phyloP scores from a whole-genome alignment of 2,113 vertebrate genomes.

The Erpornis zantholeuca region DNA sequence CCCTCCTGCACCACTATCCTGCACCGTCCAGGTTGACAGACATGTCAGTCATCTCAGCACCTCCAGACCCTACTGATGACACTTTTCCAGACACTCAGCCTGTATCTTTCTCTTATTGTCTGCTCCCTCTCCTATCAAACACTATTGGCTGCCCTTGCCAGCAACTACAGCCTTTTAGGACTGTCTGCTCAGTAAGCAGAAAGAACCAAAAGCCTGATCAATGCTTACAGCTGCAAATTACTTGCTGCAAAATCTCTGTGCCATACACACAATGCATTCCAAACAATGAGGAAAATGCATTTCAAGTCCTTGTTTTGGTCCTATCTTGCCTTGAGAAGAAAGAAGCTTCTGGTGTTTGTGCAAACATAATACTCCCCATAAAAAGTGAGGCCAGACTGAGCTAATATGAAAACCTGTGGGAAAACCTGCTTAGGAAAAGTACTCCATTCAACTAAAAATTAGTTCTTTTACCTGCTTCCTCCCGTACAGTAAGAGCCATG shows the following conservation, averaged over 20 bases:
- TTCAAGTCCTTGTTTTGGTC: not conserved
- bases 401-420: not conserved
- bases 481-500: not conserved
- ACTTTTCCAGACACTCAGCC: not conserved
- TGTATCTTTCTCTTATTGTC: not conserved
- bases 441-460: not conserved
- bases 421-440: not conserved
- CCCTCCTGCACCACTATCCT: not conserved
- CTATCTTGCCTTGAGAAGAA: not conserved
- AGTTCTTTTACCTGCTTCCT: not conserved
- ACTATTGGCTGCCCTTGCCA: not conserved
- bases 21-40: not conserved
- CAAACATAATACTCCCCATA: not conserved
- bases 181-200: not conserved
- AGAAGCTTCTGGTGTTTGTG: not conserved
- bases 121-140: not conserved
- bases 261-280: accelerated
- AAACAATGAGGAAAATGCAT: not conserved
- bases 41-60: not conserved
- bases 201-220: not conserved
- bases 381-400: not conserved
- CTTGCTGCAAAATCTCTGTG: not conserved
- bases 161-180: not conserved
- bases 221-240: not conserved
- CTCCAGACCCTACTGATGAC: not conserved